phyloP scores from a whole-genome alignment of 2,113 vertebrate genomes.

The Equus quagga region DNA sequence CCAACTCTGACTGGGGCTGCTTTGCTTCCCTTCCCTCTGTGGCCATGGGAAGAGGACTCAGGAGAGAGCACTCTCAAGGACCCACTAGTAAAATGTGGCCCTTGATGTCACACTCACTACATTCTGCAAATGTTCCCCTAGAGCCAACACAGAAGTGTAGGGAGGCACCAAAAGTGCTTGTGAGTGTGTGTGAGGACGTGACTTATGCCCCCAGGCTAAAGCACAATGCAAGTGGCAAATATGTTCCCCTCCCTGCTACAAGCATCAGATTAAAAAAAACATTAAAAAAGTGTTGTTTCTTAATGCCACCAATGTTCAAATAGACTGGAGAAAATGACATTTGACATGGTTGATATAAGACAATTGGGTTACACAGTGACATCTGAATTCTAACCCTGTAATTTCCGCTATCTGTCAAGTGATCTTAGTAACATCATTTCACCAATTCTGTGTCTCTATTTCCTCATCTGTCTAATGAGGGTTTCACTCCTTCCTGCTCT shows the following conservation, averaged over 20 bases:
- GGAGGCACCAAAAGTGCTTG: too few species aligned
- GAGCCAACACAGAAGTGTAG: neutral
- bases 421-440: neutral
- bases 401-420: neutral
- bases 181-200: neutral
- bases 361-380: neutral
- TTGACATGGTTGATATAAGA: neutral
- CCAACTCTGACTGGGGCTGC: neutral
- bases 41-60: neutral
- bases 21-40: neutral
- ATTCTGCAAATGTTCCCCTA: neutral
- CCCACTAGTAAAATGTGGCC: neutral
- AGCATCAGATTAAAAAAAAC: neutral
- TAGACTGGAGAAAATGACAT: neutral
- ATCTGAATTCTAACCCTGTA: neutral
- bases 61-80: neutral
- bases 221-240: neutral
- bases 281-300: neutral
- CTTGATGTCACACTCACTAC: neutral
- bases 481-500: neutral
- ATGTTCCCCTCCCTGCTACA: neutral
- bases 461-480: neutral
- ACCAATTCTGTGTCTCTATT: neutral
- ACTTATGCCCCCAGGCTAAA: neutral
- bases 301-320: neutral